Percentiles rank a stretch among this genome's conserved stretches.
Conservation (phyloP, 1,140 invertebrate genomes). For the Frieseomelitta varia region DNA sequence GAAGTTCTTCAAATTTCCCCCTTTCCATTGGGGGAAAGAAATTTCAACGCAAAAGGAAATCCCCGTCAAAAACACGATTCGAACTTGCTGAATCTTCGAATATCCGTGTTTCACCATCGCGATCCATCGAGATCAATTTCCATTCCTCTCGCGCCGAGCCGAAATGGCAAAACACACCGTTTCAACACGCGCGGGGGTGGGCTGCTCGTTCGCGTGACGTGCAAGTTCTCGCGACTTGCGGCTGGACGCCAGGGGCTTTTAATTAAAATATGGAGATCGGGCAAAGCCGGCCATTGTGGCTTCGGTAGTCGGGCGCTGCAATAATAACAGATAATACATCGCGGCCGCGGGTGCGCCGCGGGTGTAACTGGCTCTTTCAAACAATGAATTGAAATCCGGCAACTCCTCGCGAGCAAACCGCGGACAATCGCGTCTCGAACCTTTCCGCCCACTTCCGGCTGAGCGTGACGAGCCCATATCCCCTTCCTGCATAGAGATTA, state of each 20-base stretch:
- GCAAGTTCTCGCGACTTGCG: conserved; percentile 23
- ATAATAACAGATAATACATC: conserved; percentile 81
- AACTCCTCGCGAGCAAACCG: conserved; percentile 60
- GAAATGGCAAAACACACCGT: not conserved
- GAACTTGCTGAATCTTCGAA: too few relatives aligned
- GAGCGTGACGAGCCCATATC: conserved; percentile 9
- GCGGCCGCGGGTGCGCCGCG: conserved; percentile 62
- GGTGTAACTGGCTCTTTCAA: conserved; percentile 73
- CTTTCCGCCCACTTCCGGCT: conserved; percentile 30
- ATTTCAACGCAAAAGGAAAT: too few relatives aligned
- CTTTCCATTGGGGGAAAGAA: too few relatives aligned
- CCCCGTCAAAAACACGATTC: too few relatives aligned
- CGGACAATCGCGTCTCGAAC: conserved; percentile 73
- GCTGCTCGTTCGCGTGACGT: not conserved
- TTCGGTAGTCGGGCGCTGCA: conserved; percentile 70
- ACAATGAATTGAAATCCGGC: conserved; percentile 78
- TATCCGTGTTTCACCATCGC: too few relatives aligned
- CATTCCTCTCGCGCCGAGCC: not conserved
- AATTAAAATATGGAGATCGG: conserved; percentile 81
- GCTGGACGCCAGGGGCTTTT: conserved; percentile 69
- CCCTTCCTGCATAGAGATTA: not conserved
- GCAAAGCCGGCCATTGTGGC: conserved; percentile 75
- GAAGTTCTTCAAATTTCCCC: too few relatives aligned
- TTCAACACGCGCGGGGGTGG: too few relatives aligned
- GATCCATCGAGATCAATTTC: too few relatives aligned